A percentile compares a stretch with the other conserved stretches of the same genome.
Evolutionary conservation across 2,797 vertebrate species (phyloP).

Genomic region (Lutjanus campechanus): DNA sequence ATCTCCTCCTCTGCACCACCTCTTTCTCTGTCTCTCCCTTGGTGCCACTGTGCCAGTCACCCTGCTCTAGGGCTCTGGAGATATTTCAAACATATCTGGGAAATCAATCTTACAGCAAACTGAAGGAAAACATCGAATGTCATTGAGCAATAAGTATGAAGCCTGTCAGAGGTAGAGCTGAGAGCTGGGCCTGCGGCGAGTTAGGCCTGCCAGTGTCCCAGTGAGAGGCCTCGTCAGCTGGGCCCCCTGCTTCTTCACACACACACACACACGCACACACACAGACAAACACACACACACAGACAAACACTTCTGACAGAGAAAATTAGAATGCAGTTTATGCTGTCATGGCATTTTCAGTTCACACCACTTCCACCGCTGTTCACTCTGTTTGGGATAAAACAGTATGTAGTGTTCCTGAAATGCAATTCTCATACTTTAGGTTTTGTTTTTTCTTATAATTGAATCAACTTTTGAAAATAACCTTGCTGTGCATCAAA

Average conservation of each 20-base stretch:
- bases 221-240: constrained; percentile 89
- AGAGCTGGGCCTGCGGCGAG: constrained; percentile 91
- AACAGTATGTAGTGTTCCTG: background rate
- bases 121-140: constrained; percentile 97
- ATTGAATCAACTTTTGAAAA: background rate
- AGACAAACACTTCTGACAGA: constrained; percentile 19
- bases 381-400: background rate
- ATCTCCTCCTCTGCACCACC: constrained; percentile 35
- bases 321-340: constrained; percentile 46
- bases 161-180: constrained; percentile 93
- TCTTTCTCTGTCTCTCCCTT: constrained; percentile 48
- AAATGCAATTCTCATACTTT: background rate
- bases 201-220: constrained; percentile 88
- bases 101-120: constrained; percentile 98
- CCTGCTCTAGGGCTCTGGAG: constrained; percentile 91
- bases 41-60: constrained; percentile 80
- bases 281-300: constrained; percentile 19
- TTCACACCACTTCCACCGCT: constrained; percentile 16
- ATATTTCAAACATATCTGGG: constrained; percentile 94
- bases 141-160: constrained; percentile 97
- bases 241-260: constrained; percentile 77
- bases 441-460: background rate
- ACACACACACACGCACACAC: constrained; percentile 56
- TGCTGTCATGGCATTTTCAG: constrained; percentile 36
- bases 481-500: background rate